Evolutionary conservation across 2,888 invertebrate genomes (phyloP).

Genomic region (Apamea crenata): DNA sequence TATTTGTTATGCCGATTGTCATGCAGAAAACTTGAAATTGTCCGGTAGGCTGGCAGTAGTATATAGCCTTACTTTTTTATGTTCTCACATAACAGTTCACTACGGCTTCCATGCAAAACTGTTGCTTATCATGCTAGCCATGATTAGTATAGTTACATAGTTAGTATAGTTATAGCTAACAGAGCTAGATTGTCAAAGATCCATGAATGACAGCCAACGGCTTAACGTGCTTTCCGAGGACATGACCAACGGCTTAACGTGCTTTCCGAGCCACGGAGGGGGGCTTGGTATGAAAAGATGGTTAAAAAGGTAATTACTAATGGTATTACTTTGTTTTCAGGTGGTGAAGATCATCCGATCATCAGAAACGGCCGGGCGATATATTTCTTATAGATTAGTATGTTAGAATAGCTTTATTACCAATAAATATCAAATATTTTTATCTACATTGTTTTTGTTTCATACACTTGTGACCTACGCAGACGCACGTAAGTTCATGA

Average conservation of each 20-base stretch:
- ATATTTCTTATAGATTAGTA: constrained; percentile 99
- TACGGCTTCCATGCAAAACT: neutral
- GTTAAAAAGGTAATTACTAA: neutral
- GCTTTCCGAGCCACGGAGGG: no score
- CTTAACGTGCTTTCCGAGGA: no score
- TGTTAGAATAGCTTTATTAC: constrained; percentile 87
- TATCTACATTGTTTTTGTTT: constrained; percentile 30
- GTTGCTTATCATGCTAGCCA: neutral
- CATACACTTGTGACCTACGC: neutral
- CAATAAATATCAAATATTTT: constrained; percentile 60
- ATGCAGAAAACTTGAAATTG: constrained; percentile 39
- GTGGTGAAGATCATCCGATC: constrained; percentile 99
- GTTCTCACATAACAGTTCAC: neutral
- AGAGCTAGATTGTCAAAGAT: no score
- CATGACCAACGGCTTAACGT: no score
- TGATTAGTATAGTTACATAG: no score
- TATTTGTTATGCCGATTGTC: constrained; percentile 37
- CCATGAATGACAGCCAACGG: no score
- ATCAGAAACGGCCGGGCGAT: constrained; percentile 99
- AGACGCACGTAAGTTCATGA: neutral
- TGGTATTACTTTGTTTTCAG: constrained; percentile 85
- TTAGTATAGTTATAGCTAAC: no score
- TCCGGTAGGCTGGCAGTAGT: constrained; percentile 19
- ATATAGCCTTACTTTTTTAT: neutral
- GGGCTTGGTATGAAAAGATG: no score